phyloP scores from a whole-genome alignment of 2,888 invertebrate genomes.

The Taenaris catops region DNA sequence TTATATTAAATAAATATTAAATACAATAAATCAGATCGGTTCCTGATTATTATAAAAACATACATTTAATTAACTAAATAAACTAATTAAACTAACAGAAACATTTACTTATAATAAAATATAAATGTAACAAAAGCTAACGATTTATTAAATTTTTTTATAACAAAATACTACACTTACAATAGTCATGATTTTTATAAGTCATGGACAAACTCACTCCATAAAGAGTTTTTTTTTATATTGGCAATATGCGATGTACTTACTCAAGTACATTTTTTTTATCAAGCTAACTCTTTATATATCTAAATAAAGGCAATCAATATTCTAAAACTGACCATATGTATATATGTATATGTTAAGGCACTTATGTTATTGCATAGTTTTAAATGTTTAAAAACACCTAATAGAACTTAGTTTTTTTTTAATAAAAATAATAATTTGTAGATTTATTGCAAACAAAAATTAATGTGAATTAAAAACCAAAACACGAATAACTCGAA shows the following conservation, averaged over 20 bases:
- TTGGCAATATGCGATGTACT: slow-evolving; percentile 9
- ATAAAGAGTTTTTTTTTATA: slow-evolving; percentile 9
- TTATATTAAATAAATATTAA: slow-evolving; percentile 9
- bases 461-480: no score
- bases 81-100: not conserved
- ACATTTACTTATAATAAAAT: slow-evolving; percentile 1
- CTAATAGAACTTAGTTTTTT: not conserved
- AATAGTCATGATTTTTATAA: slow-evolving; percentile 24
- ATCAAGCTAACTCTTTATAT: no score
- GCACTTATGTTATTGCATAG: slow-evolving; percentile 22
- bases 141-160: slow-evolving; percentile 9
- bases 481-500: no score
- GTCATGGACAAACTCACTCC: slow-evolving; percentile 29
- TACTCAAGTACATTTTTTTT: no score
- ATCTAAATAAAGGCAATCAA: not conserved
- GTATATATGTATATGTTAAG: slow-evolving; percentile 15
- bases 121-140: slow-evolving; percentile 12
- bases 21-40: slow-evolving; percentile 16
- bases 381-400: slow-evolving; percentile 3
- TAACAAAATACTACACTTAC: slow-evolving; percentile 19
- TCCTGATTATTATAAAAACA: slow-evolving; percentile 11
- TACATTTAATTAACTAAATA: slow-evolving; percentile 2
- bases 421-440: no score
- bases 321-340: slow-evolving; percentile 28
- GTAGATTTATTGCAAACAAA: no score